Percentiles rank a stretch among this genome's conserved stretches.
These are phyloP conservation scores for Trichacis sp. DNA, from an alignment of 2,888 invertebrate species.

Conservation along the genomic window DNA sequence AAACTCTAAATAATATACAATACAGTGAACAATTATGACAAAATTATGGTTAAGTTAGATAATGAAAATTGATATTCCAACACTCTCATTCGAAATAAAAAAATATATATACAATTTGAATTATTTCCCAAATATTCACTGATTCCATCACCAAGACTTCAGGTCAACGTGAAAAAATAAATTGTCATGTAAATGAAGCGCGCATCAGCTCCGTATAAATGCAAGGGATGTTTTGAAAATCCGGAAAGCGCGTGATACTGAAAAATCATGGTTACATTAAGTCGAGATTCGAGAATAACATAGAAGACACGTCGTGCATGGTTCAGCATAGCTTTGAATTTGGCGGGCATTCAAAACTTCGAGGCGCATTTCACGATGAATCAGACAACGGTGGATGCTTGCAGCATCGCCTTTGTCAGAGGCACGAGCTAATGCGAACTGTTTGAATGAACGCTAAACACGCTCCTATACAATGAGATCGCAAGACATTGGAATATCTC, in stretches of 20 bases:
- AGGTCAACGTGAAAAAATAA: too few relatives aligned
- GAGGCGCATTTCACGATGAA: constrained; percentile 19
- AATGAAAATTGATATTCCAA: too few relatives aligned
- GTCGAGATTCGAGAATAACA: constrained; percentile 5
- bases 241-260: background rate
- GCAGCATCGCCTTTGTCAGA: constrained; percentile 15
- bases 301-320: constrained; percentile 5
- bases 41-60: too few relatives aligned
- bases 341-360: constrained; percentile 25
- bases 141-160: too few relatives aligned
- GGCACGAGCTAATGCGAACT: constrained; percentile 25
- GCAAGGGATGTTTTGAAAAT: too few relatives aligned
- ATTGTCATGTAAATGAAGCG: too few relatives aligned
- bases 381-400: constrained; percentile 8
- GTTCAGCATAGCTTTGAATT: constrained; percentile 15
- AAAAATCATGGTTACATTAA: constrained; percentile 21
- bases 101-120: too few relatives aligned
- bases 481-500: constrained; percentile 11
- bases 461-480: constrained; percentile 16
- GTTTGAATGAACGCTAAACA: constrained; percentile 28
- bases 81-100: too few relatives aligned
- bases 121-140: too few relatives aligned
- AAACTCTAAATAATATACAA: too few relatives aligned
- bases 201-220: too few relatives aligned
- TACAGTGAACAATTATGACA: too few relatives aligned